These are phyloP conservation scores for Eupeodes latifasciatus DNA, from an alignment of 2,888 invertebrate species.

Conservation along the genomic window DNA sequence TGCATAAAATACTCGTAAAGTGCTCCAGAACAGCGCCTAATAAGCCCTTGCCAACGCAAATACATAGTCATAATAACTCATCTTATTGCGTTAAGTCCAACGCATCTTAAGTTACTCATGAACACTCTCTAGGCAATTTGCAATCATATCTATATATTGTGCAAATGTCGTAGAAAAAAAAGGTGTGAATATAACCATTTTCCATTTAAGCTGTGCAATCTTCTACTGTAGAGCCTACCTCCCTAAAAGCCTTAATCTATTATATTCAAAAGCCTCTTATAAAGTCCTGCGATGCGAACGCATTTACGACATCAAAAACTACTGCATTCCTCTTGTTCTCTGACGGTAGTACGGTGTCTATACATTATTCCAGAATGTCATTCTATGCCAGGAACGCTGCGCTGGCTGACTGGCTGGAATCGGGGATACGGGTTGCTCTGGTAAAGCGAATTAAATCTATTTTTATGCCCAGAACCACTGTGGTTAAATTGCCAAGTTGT, in stretches of 20 bases:
- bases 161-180: conserved; percentile 30
- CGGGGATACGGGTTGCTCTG: background rate
- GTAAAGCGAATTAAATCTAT: conserved; percentile 67
- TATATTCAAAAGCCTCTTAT: conserved; percentile 66
- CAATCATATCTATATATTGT: background rate
- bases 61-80: conserved; percentile 56
- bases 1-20: conserved; percentile 55
- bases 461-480: conserved; percentile 42
- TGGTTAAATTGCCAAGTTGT: conserved; percentile 23
- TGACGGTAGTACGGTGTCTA: background rate
- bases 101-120: background rate
- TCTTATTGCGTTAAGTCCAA: conserved; percentile 8
- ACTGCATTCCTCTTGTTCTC: conserved; percentile 29
- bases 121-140: background rate
- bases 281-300: conserved; percentile 43
- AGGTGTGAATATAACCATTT: conserved; percentile 71
- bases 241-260: conserved; percentile 55
- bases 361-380: conserved; percentile 50
- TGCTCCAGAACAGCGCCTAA: conserved; percentile 48
- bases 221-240: background rate
- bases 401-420: background rate
- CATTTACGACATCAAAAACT: conserved; percentile 62
- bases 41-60: conserved; percentile 61
- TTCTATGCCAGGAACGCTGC: conserved; percentile 11
- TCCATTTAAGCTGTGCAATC: conserved; percentile 54